These are phyloP conservation scores for Pseudomugil tenellus DNA, from an alignment of 2,797 vertebrate genomes.

Conservation along the genomic window DNA sequence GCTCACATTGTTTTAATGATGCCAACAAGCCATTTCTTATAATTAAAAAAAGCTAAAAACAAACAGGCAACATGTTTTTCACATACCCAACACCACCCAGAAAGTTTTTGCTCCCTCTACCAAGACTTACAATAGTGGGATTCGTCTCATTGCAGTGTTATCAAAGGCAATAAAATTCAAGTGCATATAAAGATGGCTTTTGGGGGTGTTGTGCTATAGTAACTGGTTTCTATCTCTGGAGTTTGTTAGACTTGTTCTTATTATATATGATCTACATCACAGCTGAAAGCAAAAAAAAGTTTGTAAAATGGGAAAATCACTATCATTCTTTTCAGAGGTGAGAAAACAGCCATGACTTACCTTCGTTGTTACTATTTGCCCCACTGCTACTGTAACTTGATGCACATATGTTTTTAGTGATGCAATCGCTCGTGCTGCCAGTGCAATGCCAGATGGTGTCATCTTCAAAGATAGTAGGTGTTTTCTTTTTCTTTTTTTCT, in stretches of 20 bases:
- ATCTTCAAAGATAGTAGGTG: slow-evolving; percentile 78
- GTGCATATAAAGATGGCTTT: slow-evolving; percentile 5
- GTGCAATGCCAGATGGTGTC: slow-evolving; percentile 74
- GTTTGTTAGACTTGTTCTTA: slow-evolving; percentile 40
- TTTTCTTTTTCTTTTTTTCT: slow-evolving; percentile 50
- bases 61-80: slow-evolving; percentile 26
- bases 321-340: not conserved
- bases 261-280: slow-evolving; percentile 16
- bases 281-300: not conserved
- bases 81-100: slow-evolving; percentile 33
- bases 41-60: slow-evolving; percentile 39
- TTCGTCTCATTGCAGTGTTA: slow-evolving; percentile 35
- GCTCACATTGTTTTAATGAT: slow-evolving; percentile 58
- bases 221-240: slow-evolving; percentile 9
- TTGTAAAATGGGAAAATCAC: not conserved
- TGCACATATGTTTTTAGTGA: slow-evolving; percentile 79
- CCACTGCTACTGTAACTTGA: slow-evolving; percentile 64
- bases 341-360: slow-evolving; percentile 16
- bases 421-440: slow-evolving; percentile 46
- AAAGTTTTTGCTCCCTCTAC: slow-evolving; percentile 25
- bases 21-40: slow-evolving; percentile 26
- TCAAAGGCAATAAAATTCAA: slow-evolving; percentile 40
- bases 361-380: slow-evolving; percentile 34
- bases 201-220: slow-evolving; percentile 37
- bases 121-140: slow-evolving; percentile 35